These are phyloP conservation scores for Sesamia nonagrioides DNA, from an alignment of 1,140 invertebrate species.

Conservation along the genomic window DNA sequence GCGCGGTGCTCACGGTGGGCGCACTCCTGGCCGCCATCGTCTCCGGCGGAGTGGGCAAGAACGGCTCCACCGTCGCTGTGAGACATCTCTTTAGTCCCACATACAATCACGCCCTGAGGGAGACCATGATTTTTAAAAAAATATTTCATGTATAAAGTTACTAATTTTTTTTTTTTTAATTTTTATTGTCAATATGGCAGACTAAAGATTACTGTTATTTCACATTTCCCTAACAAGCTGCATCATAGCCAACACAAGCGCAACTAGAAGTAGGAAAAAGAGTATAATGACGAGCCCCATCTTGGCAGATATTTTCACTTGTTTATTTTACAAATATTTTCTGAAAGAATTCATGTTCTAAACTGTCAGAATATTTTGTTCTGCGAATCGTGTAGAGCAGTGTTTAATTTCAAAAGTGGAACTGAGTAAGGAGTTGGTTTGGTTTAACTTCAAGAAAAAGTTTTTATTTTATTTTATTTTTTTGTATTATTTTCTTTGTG, in stretches of 20 bases:
- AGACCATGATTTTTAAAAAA: background rate
- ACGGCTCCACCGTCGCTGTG: conserved; percentile 96
- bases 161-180: background rate
- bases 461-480: background rate
- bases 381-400: background rate
- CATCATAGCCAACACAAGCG: background rate
- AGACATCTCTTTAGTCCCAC: conserved; percentile 76
- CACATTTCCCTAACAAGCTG: background rate
- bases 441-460: background rate
- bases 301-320: background rate
- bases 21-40: conserved; percentile 93
- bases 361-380: background rate
- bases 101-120: conserved; percentile 20
- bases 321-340: conserved; percentile 1
- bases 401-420: background rate
- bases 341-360: no score
- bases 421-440: background rate
- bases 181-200: background rate
- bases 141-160: no score
- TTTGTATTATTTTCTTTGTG: background rate
- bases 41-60: conserved; percentile 98
- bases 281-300: background rate
- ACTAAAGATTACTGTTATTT: background rate
- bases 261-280: background rate
- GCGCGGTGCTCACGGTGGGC: conserved; percentile 90